A percentile compares a stretch with the other conserved stretches of the same genome.
Conservation (phyloP, 2,797 vertebrate genomes). For the Labroides dimidiatus region DNA sequence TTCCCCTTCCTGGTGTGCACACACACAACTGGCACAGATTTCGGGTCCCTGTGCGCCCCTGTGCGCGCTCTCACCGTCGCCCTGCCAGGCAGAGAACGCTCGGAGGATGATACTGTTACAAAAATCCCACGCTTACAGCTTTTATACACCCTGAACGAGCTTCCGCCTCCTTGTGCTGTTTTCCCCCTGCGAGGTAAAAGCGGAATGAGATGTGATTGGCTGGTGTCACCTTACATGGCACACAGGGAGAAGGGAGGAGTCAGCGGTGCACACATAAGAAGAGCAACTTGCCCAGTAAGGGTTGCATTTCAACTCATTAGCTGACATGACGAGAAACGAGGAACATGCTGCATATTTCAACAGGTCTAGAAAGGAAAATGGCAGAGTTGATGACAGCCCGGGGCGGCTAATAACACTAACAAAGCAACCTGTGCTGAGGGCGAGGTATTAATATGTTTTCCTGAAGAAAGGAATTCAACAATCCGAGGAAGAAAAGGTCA, state of each 20-base stretch:
- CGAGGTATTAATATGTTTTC: background rate
- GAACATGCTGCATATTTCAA: conserved; percentile 44
- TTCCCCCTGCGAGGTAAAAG: conserved; percentile 38
- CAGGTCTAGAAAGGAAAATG: conserved; percentile 25
- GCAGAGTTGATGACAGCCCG: conserved; percentile 10
- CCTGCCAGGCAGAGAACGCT: background rate
- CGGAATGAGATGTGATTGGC: conserved; percentile 82
- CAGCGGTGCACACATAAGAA: conserved; percentile 3
- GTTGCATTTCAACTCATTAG: conserved; percentile 34
- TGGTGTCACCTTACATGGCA: conserved; percentile 60
- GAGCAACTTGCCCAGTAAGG: conserved; percentile 22
- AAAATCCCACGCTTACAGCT: conserved; percentile 56
- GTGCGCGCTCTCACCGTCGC: conserved; percentile 7
- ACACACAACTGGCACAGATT: conserved; percentile 27
- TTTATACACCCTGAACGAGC: conserved; percentile 66
- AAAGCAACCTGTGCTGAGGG: background rate
- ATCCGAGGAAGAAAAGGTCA: conserved; percentile 29
- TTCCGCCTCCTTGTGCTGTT: conserved; percentile 61
- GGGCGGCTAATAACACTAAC: conserved; percentile 3
- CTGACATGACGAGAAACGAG: conserved; percentile 37
- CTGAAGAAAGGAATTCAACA: conserved; percentile 11
- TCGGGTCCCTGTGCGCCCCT: conserved; percentile 12
- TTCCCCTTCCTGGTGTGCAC: conserved; percentile 21
- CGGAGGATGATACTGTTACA: conserved; percentile 41
- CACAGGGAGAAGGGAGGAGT: conserved; percentile 66